Evolutionary conservation across 2,888 invertebrate genomes (phyloP), one percentile per base, ranked within the genome.

Genomic region (Drosophila helvetica): DNA sequence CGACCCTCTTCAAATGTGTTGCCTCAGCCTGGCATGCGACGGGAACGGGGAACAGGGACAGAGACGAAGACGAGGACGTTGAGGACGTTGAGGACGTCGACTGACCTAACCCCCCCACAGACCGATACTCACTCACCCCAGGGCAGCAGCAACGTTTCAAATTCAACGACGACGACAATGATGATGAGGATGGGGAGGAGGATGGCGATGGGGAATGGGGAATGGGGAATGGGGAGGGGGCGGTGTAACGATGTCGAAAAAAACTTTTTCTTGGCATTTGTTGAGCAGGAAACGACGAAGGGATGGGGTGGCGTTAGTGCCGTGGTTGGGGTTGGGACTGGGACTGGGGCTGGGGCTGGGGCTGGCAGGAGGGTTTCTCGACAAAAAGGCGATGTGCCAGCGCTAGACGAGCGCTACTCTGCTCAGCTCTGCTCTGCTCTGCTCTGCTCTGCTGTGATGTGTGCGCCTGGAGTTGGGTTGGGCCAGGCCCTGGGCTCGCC

Each of bases 221-320:
- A 18, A n/a, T n/a, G n/a, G n/a, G n/a, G 65, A 43, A 66, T 68
- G 55, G 47, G 33, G 25, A 18, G 25, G 25, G 54, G 47, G 45
- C 38, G 62, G 73, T 56, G 71, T 72, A 70, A 65, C 81, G 65
- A 77, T 48, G 63, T 62, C 45, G 76, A 69, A 61, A 77, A 38
- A 81, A 80, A 89, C 78, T 80, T 86, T 86, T 86, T 89, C 86
- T 89, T 86, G 89, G 86, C 86, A 89, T 86, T 86, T 89, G 89
- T 78, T 85, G 88, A 87, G 78, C 89, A 86, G 85, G 89, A 88
- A 88, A 75, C 72, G 77, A 78, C 78, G 58, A 53, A 27, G 48
- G 57, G 45, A 18, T 57, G 56, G 74, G 48, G 53, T 19, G 38
- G 33, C 22, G 30, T 53, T 47, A 30, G 53, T 18, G 19, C 47